Percentiles rank a stretch among this genome's conserved stretches.
Conservation (phyloP, 2,888 invertebrate species). For the Tetranychus piercei region DNA sequence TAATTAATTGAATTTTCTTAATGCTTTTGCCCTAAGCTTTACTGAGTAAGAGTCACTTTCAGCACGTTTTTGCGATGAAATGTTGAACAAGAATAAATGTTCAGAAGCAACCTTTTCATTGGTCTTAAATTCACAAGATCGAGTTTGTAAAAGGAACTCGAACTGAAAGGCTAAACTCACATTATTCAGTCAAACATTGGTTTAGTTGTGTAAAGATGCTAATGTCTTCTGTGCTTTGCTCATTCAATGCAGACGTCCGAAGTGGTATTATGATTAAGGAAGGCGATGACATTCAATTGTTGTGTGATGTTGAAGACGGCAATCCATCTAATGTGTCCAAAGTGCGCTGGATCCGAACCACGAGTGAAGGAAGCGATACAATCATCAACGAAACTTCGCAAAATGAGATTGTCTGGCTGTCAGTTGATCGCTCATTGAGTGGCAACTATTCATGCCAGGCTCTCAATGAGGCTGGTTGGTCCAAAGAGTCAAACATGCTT, state of each 20-base stretch:
- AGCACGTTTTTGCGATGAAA: too few relatives aligned
- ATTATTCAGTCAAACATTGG: too few relatives aligned
- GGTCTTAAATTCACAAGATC: too few relatives aligned
- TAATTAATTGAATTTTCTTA: too few relatives aligned
- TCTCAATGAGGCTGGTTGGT: conserved; percentile 26
- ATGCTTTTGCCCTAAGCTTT: too few relatives aligned
- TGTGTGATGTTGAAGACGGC: conserved; percentile 27
- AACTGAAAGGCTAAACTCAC: too few relatives aligned
- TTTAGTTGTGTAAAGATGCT: too few relatives aligned
- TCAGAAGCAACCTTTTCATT: too few relatives aligned
- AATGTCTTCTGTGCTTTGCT: background rate
- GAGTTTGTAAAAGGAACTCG: too few relatives aligned
- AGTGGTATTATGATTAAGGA: conserved; percentile 25
- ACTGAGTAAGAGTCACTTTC: too few relatives aligned
- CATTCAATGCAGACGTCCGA: conserved; percentile 23
- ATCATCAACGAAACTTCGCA: conserved; percentile 25
- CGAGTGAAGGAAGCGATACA: conserved; percentile 21
- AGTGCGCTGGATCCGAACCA: conserved; percentile 25
- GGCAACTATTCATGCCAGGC: conserved; percentile 27
- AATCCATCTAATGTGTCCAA: conserved; percentile 26
- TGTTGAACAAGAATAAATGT: too few relatives aligned
- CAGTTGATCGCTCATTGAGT: conserved; percentile 24
- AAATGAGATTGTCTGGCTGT: conserved; percentile 25
- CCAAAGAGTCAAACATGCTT: conserved; percentile 21
- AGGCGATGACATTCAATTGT: conserved; percentile 25